Conservation (phyloP, 2,797 vertebrate genomes). For the Galagoides demidoff region DNA sequence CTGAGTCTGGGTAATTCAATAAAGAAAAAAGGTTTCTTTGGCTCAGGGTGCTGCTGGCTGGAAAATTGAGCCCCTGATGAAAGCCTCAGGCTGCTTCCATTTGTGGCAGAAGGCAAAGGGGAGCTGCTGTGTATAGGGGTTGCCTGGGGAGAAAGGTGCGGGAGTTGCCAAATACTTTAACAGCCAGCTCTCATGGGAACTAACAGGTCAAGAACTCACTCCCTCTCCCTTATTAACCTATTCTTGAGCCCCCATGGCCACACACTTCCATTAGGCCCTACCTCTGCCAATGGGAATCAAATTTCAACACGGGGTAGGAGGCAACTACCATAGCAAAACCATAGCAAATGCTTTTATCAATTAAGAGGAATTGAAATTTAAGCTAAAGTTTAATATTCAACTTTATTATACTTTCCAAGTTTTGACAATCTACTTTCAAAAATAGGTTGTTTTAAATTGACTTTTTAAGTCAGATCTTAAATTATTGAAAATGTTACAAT, state of each 20-base stretch:
- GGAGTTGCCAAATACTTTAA: background rate
- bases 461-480: background rate
- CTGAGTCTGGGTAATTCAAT: background rate
- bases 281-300: background rate
- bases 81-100: background rate
- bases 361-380: constrained; percentile 50
- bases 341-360: background rate
- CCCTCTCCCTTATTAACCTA: background rate
- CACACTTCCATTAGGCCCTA: background rate
- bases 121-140: background rate
- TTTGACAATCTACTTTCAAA: constrained; percentile 28
- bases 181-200: background rate
- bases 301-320: background rate
- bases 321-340: background rate
- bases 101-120: background rate
- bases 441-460: constrained; percentile 29
- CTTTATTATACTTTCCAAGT: background rate
- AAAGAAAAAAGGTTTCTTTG: background rate
- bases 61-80: background rate
- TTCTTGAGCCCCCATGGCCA: background rate
- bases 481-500: background rate
- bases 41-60: background rate
- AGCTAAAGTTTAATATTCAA: constrained; percentile 42
- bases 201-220: background rate
- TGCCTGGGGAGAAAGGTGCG: background rate